Evolutionary conservation across 2,113 vertebrate species (phyloP), one percentile per base, ranked within the genome.

Genomic region (Pseudorhombus dupliciocellatus): DNA sequence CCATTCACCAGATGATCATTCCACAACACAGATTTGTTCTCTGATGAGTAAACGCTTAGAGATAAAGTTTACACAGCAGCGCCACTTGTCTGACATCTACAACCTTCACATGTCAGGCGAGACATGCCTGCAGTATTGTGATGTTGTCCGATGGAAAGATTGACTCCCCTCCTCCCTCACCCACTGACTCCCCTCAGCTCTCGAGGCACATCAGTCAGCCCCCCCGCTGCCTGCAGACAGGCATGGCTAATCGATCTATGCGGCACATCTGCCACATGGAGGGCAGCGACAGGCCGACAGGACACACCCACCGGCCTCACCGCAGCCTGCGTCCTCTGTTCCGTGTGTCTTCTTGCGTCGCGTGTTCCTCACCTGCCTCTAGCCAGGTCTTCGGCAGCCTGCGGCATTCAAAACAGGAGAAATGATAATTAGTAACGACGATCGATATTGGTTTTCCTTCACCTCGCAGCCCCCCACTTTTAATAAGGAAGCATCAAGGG

Each of bases 401-500:
- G 22, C 42, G 28, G 34, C 15, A 22, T 26, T 37, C 68, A 55
- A 31, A 76, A 6, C 30, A 16, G 60, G 7, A 26, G 18, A 50
- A 28, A 24, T 15, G 7, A 64, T 65, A 1, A 70, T 73, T 44
- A 64, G 31, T 55, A 34, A 66, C 8, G 40, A 63, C 63, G 64
- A 87, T 86, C 80, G 30, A 62, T 83, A 48, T 52, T 30, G 57
- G 48, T 67, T 75, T 48, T 14, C 40, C 66, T 77, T 69, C 66
- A 53, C 59, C 58, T 31, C 60, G 8, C 42, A 25, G 58, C 52
- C 66, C 46, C 62, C 65, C 62, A 85, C 85, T 88, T 90, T 92
- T 83, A 87, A 90, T 90, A 77, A 87, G 83, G 52, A 56, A 71
- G 81, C 22, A 81, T 58, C 68, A 81, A 93, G 86, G 86, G 87